These are phyloP conservation scores for Mnemiopsis leidyi DNA, from an alignment of 37 sponge, comb jelly and placozoan species.

Conservation along the genomic window DNA sequence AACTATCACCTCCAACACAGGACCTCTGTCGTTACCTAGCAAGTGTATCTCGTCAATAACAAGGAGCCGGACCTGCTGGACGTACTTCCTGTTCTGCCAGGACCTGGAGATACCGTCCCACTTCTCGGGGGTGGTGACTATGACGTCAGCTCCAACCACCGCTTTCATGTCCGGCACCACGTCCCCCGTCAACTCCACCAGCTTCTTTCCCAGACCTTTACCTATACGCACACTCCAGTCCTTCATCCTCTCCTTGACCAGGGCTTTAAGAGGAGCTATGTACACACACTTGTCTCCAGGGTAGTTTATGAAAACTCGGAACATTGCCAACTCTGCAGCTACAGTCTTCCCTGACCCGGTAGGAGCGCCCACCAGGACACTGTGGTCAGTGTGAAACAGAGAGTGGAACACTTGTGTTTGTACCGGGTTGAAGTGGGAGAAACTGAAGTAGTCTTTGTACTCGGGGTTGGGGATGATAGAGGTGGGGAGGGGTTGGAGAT, in stretches of 20 bases:
- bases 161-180: constrained; percentile 90
- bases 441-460: constrained; percentile 75
- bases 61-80: constrained; percentile 77
- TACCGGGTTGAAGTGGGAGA: constrained; percentile 92
- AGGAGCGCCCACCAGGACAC: constrained; percentile 93
- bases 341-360: constrained; percentile 99
- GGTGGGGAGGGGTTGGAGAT: constrained; percentile 91
- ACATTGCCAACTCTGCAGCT: constrained; percentile 98
- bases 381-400: constrained; percentile 88
- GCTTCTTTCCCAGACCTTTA: constrained; percentile 78
- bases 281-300: constrained; percentile 77
- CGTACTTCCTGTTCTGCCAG: constrained; percentile 95
- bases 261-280: constrained; percentile 97
- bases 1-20: constrained; percentile 97
- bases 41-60: constrained; percentile 99
- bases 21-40: constrained; percentile 95
- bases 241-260: constrained; percentile 90
- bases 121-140: constrained; percentile 99
- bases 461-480: constrained; percentile 74
- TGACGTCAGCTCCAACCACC: constrained; percentile 87
- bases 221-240: constrained; percentile 89
- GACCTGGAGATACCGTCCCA: constrained; percentile 97
- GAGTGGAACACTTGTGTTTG: constrained; percentile 98
- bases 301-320: constrained; percentile 68
- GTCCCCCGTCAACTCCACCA: constrained; percentile 97